Evolutionary conservation across 2,888 invertebrate genomes (phyloP), one percentile per base, ranked within the genome.

Genomic region (Dicyrtomina minuta): DNA sequence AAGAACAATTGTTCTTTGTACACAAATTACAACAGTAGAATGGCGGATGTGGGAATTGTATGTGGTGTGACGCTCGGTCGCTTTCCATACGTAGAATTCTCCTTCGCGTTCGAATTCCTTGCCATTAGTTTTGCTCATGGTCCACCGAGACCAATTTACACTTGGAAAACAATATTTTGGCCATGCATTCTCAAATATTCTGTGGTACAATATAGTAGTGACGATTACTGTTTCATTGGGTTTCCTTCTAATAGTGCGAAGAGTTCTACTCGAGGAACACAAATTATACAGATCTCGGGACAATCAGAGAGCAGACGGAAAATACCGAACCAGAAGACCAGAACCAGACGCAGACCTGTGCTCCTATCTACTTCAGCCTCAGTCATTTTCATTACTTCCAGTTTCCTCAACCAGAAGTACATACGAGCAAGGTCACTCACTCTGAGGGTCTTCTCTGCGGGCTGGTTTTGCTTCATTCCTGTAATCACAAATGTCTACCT

Each of bases 21-120:
- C n/a, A n/a, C n/a, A n/a, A n/a, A n/a, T n/a, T n/a, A n/a, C n/a
- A n/a, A n/a, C n/a, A n/a, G n/a, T n/a, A n/a, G n/a, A n/a, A n/a
- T 44, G 27, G 71, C 73, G 4, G 72, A 76, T 20, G 17, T 76
- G n/a, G 76, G 76, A 22, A 68, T 71, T 17, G 69, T 71, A 1
- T 6, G 20, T 39, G 58, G 39, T 17, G 27, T 58, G 2, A 58
- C 58, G 10, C 6, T 58, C n/a, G 58, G 41, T 6, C 13, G 58
- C n/a, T 58, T 41, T 58, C 17, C 4, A n/a, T 17, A 39, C 2
- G 17, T 39, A 12, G 58, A 58, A n/a, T 58, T 58, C 20, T 33
- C 41, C 2, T 12, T 20, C 2, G 5, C 33, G 22, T 22, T 8
- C 20, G 33, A 33, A 1, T 58, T 39, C 27, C 8, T 33, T 8